phyloP scores from a whole-genome alignment of 2,113 vertebrate genomes.

The Microtus oregoni region DNA sequence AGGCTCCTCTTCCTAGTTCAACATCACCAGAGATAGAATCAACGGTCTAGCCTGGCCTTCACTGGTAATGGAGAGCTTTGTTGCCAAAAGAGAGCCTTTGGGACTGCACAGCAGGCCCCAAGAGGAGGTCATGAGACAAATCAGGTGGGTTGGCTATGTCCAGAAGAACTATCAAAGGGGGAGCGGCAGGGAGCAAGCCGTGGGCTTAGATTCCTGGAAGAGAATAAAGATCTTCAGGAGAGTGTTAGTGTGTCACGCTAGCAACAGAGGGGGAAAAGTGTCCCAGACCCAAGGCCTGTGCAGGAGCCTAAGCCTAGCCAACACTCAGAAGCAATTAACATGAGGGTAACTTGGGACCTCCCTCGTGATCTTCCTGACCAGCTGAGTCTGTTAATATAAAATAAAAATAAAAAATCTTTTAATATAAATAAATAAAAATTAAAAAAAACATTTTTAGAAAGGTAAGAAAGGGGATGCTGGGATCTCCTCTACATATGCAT shows the following conservation, averaged over 20 bases:
- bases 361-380: background rate
- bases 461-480: background rate
- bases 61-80: background rate
- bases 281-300: background rate
- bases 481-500: background rate
- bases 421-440: background rate
- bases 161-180: background rate
- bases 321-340: background rate
- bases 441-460: background rate
- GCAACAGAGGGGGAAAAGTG: background rate
- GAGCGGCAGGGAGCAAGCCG: rapidly evolving
- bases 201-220: background rate
- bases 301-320: background rate
- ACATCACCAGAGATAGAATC: background rate
- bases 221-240: background rate
- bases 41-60: background rate
- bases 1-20: background rate
- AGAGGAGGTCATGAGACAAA: background rate
- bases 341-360: background rate
- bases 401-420: background rate
- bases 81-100: background rate
- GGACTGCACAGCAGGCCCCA: background rate
- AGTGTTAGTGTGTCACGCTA: background rate
- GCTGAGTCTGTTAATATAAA: background rate
- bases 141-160: background rate